Evolutionary conservation across 2,888 invertebrate species (phyloP).

Genomic region (Dolichomitus sp.): DNA sequence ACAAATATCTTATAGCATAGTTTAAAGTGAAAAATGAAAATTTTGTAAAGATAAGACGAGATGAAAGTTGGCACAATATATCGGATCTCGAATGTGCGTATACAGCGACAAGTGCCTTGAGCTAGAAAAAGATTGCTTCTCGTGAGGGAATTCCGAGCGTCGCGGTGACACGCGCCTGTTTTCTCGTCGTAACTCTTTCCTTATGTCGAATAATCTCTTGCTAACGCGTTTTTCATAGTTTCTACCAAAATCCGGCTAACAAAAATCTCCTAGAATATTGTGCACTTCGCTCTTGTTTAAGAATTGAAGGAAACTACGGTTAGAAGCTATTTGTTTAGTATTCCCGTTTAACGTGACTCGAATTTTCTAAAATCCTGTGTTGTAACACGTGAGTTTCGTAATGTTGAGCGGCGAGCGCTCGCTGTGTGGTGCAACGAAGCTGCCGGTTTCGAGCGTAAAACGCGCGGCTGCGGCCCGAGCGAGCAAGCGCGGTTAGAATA

Average conservation of each 20-base stretch:
- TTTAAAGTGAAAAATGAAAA: too few species aligned
- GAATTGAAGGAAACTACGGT: too few species aligned
- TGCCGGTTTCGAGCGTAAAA: slow-evolving; percentile 32
- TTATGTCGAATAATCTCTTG: neutral
- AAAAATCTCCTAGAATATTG: neutral
- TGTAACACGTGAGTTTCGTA: slow-evolving; percentile 39
- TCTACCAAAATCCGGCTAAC: neutral
- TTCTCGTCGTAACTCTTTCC: slow-evolving; percentile 5
- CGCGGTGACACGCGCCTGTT: slow-evolving; percentile 7
- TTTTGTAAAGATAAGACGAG: neutral
- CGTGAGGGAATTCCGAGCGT: slow-evolving; percentile 16
- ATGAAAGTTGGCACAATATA: slow-evolving; percentile 18
- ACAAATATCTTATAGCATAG: too few species aligned
- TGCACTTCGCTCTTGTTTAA: too few species aligned
- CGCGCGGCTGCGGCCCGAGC: neutral
- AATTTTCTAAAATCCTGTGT: slow-evolving; percentile 46
- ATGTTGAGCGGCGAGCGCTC: neutral
- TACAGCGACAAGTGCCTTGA: slow-evolving; percentile 23
- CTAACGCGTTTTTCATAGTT: neutral
- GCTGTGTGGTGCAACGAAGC: slow-evolving; percentile 50
- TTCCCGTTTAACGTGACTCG: slow-evolving; percentile 56
- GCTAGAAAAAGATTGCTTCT: slow-evolving; percentile 35
- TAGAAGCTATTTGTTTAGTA: neutral
- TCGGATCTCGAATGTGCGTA: slow-evolving; percentile 17
- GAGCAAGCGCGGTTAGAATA: slow-evolving; percentile 51